A percentile compares a stretch with the other conserved stretches of the same genome.
Conservation (phyloP, 2,888 invertebrate genomes). For the Chrysomela aeneicollis region DNA sequence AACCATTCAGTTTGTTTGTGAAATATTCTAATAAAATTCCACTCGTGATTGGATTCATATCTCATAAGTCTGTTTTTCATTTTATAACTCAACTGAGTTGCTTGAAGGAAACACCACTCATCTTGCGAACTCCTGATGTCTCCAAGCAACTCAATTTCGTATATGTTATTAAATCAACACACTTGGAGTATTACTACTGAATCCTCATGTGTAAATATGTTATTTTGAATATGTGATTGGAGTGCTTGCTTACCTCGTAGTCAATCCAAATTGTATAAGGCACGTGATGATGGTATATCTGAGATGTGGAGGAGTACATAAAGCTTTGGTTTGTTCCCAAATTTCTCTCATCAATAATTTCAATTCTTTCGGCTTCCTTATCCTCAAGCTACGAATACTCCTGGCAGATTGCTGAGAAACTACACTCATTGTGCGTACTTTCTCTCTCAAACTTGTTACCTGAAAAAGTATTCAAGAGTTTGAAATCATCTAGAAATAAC, state of each 20-base stretch:
- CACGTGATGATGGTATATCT: slow-evolving; percentile 80
- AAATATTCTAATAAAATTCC: too few species aligned
- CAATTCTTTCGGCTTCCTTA: slow-evolving; percentile 77
- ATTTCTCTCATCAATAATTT: slow-evolving; percentile 74
- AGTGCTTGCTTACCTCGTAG: slow-evolving; percentile 68
- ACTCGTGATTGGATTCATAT: too few species aligned
- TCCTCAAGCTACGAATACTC: slow-evolving; percentile 73
- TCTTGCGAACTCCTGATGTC: too few species aligned
- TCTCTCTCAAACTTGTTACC: slow-evolving; percentile 77
- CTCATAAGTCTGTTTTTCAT: too few species aligned
- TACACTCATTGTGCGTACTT: slow-evolving; percentile 70
- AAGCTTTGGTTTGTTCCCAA: slow-evolving; percentile 76
- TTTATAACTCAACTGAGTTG: too few species aligned
- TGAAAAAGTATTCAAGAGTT: slow-evolving; percentile 51
- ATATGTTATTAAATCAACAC: too few species aligned
- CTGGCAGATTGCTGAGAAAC: slow-evolving; percentile 71
- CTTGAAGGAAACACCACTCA: too few species aligned
- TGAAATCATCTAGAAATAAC: neutral
- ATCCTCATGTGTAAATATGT: too few species aligned
- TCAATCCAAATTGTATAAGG: slow-evolving; percentile 83
- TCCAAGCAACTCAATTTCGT: too few species aligned
- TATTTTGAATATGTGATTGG: too few species aligned
- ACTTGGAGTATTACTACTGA: too few species aligned
- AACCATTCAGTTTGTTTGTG: too few species aligned
- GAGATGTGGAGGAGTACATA: slow-evolving; percentile 78